phyloP scores from a whole-genome alignment of 2,888 invertebrate species.

The Drosophila anomalata region DNA sequence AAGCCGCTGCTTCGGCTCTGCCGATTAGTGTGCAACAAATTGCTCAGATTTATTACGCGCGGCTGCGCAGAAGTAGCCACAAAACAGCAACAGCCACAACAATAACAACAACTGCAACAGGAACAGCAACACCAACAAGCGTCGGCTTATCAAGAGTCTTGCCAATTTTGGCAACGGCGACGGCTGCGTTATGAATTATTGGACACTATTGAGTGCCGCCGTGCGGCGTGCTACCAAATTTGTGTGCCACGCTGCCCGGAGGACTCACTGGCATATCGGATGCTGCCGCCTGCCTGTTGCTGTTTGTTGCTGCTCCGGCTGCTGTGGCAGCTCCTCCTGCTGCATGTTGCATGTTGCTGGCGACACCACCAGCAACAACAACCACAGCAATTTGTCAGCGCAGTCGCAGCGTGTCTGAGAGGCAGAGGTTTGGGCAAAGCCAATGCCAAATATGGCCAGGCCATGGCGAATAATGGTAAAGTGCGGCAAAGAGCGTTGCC shows the following conservation, averaged over 20 bases:
- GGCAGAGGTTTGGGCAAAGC: slow-evolving; percentile 63
- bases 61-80: slow-evolving; percentile 35
- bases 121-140: slow-evolving; percentile 27
- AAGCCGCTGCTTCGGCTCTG: slow-evolving; percentile 48
- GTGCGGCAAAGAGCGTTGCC: slow-evolving; percentile 25
- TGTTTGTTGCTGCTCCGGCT: slow-evolving; percentile 5
- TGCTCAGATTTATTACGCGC: slow-evolving; percentile 78
- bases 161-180: slow-evolving; percentile 57
- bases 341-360: slow-evolving; percentile 56
- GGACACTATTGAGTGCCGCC: slow-evolving; percentile 77
- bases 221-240: slow-evolving; percentile 77
- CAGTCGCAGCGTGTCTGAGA: slow-evolving; percentile 68
- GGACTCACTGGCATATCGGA: slow-evolving; percentile 57
- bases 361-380: slow-evolving; percentile 55
- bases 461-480: slow-evolving; percentile 56
- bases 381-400: slow-evolving; percentile 68
- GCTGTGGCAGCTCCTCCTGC: slow-evolving; percentile 5
- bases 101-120: slow-evolving; percentile 38
- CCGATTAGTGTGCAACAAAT: slow-evolving; percentile 78
- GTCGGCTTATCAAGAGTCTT: slow-evolving; percentile 45
- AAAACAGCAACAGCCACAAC: slow-evolving; percentile 10
- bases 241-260: slow-evolving; percentile 73
- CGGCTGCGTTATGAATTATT: slow-evolving; percentile 78
- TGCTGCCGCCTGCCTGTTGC: slow-evolving; percentile 28
- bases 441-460: slow-evolving; percentile 75